These are phyloP conservation scores for Tipula lateralis DNA, from an alignment of 2,888 invertebrate species.

Conservation along the genomic window DNA sequence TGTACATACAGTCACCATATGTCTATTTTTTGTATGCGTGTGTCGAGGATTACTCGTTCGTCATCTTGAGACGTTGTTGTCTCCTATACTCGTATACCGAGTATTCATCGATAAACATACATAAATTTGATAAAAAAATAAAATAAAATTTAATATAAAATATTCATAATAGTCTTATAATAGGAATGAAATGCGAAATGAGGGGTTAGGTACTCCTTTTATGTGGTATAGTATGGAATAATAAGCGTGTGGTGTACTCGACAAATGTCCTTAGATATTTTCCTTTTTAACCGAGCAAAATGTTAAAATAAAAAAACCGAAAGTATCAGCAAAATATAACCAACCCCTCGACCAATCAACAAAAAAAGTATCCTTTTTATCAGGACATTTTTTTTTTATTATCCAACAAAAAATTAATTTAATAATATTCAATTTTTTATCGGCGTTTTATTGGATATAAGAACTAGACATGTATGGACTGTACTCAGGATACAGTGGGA, in stretches of 20 bases:
- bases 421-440: neutral
- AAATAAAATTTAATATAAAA: neutral
- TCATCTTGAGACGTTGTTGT: neutral
- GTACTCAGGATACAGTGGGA: too few species aligned
- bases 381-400: neutral
- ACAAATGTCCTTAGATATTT: neutral
- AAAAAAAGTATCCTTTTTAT: neutral
- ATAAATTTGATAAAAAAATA: neutral
- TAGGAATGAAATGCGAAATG: neutral
- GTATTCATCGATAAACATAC: neutral
- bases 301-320: neutral
- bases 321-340: constrained; percentile 14
- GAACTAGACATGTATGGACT: too few species aligned
- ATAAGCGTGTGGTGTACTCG: neutral
- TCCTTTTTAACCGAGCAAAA: neutral
- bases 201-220: too few species aligned
- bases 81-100: too few species aligned
- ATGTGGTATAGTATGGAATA: neutral
- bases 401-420: neutral
- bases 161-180: constrained; percentile 2
- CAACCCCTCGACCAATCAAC: neutral
- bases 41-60: neutral
- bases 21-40: neutral
- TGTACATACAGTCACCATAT: neutral
- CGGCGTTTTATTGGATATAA: neutral